Base-by-base conservation (phyloP, 2,888 invertebrate species). In the Pardosa pseudoannulata region DNA sequence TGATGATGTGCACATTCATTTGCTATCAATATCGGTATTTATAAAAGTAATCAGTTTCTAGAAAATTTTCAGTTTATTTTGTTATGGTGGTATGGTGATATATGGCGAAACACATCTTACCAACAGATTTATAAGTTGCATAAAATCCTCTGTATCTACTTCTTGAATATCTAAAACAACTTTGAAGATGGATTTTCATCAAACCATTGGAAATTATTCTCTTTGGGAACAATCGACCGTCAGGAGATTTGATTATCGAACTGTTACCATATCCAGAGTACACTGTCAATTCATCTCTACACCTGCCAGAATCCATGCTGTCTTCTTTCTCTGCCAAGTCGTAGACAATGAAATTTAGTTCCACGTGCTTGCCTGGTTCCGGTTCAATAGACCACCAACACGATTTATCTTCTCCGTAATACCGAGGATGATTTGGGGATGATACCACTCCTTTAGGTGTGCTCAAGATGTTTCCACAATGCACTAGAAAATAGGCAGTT, bases 331-430 rank as follows among this genome's bases (percentile, higher is more conserved):
- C 87, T 7, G 90, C 90, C 50, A 90, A 71, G 72, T 90, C 90
- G 29, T 90, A 88, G 36, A 90, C 41, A n/a, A 89, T 78, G 70
- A 90, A 90, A 36, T 89, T 87, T 13, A 90, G 79, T 29, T 90
- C 88, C 7, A 90, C 89, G 78, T 90, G 89, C 67, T 89, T 88
- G 0, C 88, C 89, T 1, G 82, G 64, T 13, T 89, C 89, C 1
- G 90, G 90, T 9, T 88, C 88, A 7, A 90, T 90, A 19, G 88
- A 88, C 90, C 90, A 90, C 86, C 87, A 86, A 46, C 90, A 90
- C 0, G 88, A 89, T 39, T 89, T 88, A 65, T 90, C 89, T 79
- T 90, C 90, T 6, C 90, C 90, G 50, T 90, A 90, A 72, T 90
- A 90, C 62, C 87, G 88, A 2, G 90, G 90, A 56, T 90, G 88